Percentiles rank a stretch among this genome's conserved stretches.
These are phyloP conservation scores for Thaumatotibia leucotreta DNA, from an alignment of 1,140 invertebrate species.

Conservation along the genomic window DNA sequence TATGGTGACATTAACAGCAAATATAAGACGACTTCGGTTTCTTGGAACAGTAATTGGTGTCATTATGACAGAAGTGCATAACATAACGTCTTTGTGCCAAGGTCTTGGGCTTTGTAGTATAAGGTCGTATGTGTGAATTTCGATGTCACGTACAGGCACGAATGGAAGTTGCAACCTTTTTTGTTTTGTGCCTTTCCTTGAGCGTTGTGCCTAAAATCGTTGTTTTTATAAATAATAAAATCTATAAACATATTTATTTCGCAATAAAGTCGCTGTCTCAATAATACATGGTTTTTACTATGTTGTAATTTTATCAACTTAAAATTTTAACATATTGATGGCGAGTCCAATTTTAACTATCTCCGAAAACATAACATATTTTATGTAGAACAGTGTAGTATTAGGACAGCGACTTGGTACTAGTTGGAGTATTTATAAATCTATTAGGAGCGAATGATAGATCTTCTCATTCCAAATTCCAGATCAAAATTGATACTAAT, in stretches of 20 bases:
- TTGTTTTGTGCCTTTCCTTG: neutral
- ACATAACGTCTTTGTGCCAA: neutral
- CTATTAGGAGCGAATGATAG: neutral
- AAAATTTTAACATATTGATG: too few relatives aligned
- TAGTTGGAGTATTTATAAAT: neutral
- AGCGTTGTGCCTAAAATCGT: neutral
- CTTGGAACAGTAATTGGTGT: slow-evolving; percentile 38
- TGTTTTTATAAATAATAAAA: too few relatives aligned
- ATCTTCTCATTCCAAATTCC: neutral
- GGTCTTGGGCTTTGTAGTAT: neutral
- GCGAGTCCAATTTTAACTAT: too few relatives aligned
- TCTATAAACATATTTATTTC: too few relatives aligned
- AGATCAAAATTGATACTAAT: neutral
- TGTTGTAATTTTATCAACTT: too few relatives aligned
- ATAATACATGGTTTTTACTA: too few relatives aligned
- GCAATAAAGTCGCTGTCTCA: too few relatives aligned
- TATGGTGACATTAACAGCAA: neutral
- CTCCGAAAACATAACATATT: too few relatives aligned
- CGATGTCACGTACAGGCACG: neutral
- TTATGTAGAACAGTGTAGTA: too few relatives aligned
- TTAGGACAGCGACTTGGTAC: too few relatives aligned
- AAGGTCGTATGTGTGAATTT: neutral
- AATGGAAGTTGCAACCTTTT: neutral
- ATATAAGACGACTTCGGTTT: slow-evolving; percentile 26
- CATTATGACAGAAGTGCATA: slow-evolving; percentile 31